These are phyloP conservation scores for Ara ararauna DNA, from an alignment of 2,797 vertebrate genomes.

Conservation along the genomic window DNA sequence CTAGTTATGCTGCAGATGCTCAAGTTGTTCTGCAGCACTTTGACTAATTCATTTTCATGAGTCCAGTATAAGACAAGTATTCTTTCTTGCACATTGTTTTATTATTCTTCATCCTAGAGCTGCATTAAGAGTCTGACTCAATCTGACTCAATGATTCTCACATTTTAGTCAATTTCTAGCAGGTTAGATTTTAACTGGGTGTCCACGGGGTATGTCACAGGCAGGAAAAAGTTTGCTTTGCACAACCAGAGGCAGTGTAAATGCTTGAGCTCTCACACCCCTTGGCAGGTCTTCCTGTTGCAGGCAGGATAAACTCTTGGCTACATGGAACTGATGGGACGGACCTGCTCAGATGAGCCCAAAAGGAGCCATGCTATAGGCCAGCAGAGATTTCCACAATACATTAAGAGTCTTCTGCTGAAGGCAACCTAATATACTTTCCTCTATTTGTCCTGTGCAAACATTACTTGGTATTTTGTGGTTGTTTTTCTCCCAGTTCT, in stretches of 20 bases:
- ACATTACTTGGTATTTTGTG: not conserved
- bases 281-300: not conserved
- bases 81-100: not conserved
- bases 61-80: not conserved
- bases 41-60: not conserved
- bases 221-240: not conserved
- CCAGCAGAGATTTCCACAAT: not conserved
- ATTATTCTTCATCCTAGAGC: not conserved
- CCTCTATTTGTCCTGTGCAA: not conserved
- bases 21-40: not conserved
- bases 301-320: not conserved
- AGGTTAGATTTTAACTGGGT: not conserved
- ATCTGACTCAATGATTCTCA: not conserved
- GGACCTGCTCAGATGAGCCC: not conserved
- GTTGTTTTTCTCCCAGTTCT: not conserved
- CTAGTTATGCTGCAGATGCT: not conserved
- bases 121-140: not conserved
- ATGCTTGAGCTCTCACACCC: not conserved
- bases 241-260: not conserved
- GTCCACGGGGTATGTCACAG: not conserved
- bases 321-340: not conserved
- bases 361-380: not conserved
- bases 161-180: not conserved
- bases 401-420: not conserved
- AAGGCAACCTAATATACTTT: not conserved